Conservation (phyloP, 2,113 vertebrate species). For the Laticauda colubrina region DNA sequence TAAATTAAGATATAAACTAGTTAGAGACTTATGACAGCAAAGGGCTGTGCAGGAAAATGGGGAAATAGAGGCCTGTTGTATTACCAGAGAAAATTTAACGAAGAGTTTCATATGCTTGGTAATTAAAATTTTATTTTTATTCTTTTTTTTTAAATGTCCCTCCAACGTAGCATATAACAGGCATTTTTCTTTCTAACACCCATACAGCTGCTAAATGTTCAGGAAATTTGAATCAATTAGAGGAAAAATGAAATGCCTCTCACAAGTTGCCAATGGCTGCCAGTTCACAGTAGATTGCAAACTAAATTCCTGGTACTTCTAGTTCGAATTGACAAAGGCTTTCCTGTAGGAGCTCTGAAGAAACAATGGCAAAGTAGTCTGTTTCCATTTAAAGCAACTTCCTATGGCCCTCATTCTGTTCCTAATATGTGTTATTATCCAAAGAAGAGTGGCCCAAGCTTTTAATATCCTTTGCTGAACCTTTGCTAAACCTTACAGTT, state of each 20-base stretch:
- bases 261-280: not conserved
- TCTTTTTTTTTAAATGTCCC: not conserved
- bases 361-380: not conserved
- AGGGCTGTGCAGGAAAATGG: not conserved
- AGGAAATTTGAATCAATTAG: not conserved
- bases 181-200: not conserved
- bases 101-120: not conserved
- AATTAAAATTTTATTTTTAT: slow-evolving; percentile 11
- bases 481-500: not conserved
- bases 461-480: not conserved
- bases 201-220: not conserved
- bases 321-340: not conserved
- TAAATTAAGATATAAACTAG: not conserved
- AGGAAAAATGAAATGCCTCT: not conserved
- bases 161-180: not conserved
- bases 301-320: not conserved
- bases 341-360: not conserved
- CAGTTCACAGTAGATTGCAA: not conserved
- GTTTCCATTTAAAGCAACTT: not conserved
- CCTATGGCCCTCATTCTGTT: not conserved
- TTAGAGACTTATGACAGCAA: not conserved
- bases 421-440: not conserved
- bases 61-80: not conserved
- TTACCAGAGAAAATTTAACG: not conserved
- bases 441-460: not conserved